phyloP scores from a whole-genome alignment of 23 tunicate species.

The Ciona savignyi region DNA sequence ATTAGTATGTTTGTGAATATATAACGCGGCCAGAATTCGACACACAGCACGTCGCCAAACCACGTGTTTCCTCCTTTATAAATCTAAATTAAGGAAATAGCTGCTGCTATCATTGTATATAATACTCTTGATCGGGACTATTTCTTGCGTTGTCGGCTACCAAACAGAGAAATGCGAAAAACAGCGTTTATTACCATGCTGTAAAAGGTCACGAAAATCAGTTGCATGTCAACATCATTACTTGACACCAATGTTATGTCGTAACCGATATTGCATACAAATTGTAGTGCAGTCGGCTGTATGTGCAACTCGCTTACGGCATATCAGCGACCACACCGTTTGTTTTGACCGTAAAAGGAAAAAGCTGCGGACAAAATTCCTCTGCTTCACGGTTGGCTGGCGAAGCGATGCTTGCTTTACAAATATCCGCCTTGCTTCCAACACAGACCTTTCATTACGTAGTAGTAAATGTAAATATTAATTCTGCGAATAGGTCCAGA shows the following conservation, averaged over 20 bases:
- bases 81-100: neutral
- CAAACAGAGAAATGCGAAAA: too few relatives aligned
- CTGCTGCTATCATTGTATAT: too few relatives aligned
- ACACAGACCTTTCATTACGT: too few relatives aligned
- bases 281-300: neutral
- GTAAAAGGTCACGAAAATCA: too few relatives aligned
- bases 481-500: too few relatives aligned
- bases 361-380: neutral
- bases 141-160: too few relatives aligned
- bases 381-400: neutral
- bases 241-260: too few relatives aligned
- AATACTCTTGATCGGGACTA: too few relatives aligned
- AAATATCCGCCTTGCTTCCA: neutral
- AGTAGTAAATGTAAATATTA: neutral
- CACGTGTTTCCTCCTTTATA: neutral
- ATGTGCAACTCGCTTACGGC: neutral
- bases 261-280: neutral
- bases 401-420: neutral
- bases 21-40: too few relatives aligned
- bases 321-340: neutral
- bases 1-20: too few relatives aligned
- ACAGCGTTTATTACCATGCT: too few relatives aligned
- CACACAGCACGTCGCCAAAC: neutral
- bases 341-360: constrained; percentile 1
- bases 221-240: too few relatives aligned